Evolutionary conservation across 2,888 invertebrate species (phyloP), one percentile per base, ranked within the genome.

Genomic region (Oscheius myriophilus): DNA sequence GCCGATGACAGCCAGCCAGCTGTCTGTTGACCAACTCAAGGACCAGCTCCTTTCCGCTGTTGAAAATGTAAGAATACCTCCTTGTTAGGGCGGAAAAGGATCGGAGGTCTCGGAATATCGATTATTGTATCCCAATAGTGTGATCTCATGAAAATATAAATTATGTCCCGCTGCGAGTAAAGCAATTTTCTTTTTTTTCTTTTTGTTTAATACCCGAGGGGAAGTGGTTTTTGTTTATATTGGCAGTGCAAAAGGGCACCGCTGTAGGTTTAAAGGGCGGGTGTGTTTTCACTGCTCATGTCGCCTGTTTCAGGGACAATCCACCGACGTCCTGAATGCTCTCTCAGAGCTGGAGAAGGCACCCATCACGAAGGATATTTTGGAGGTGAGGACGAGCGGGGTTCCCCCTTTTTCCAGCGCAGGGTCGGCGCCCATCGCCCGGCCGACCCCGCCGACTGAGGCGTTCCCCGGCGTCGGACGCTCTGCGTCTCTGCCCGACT

Each of bases 31-130:
- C 43, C 83, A 81, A 68, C 77, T 85, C 73, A 85, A 83, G 76
- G 68, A 76, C 61, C 79, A 78, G 64, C 80, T 85, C 39, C 69
- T 72, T 57, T 52, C 58, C 63, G 82, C 82, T 54, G 73, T 80
- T 65, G 80, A 84, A 72, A 83, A 84, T 78, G 84, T 85, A 85
- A 84, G 84, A 59, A 33, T 33, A n/a, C n/a, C 26, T 26, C 16
- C 43, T 41, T 58, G 42, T 45, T 45, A 43, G 43, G 23, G 23
- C 26, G 42, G 52, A 39, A 42, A 63, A 53, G 9, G 26, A 39
- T 26, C 16, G 25, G 23, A 14, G 21, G 23, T n/a, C 14, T 21
- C 14, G 16, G 53, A 14, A 53, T 23, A 14, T 53, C 26, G 16
- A 33, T 33, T 33, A 33, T 33, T 33, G 33, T 33, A 33, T 33